Base-by-base conservation (phyloP, 1,140 invertebrate species). In the Polypedilum vanderplanki region DNA sequence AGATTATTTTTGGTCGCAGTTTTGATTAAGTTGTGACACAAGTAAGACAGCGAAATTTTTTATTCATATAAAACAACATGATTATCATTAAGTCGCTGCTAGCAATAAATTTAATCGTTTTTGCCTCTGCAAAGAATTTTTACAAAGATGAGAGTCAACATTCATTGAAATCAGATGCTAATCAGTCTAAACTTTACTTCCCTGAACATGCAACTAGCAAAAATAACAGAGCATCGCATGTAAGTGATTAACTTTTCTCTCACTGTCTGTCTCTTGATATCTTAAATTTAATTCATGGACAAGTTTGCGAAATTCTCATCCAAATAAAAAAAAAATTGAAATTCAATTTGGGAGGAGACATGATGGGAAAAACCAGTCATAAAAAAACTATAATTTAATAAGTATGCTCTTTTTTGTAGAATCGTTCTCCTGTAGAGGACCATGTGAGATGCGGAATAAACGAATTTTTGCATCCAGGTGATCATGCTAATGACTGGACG, bases 391-490 rank as follows among this genome's bases (percentile, higher is more conserved):
- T 15, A 15, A 15, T 57, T 57, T 12, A 15, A 57, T 15, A 33
- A 33, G 24, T 5, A 33, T 33, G 24, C 5, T 33, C 24, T 33
- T 33, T 57, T 17, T 79, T 77, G 77, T 78, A 88, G 87, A 83
- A 85, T 75, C 83, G 86, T 10, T 80, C 81, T 73, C 88, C 89
- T 12, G 78, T 90, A 7, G 86, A 82, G 74, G 81, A 85, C 41
- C 87, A 87, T 12, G 81, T 83, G 0, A 81, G 79, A 76, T 91
- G 89, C 79, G 83, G 85, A 10, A 81, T 85, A 73, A 87, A 89
- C 77, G 88, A 90, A 81, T 78, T 88, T 9, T 84, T 86, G 1
- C 90, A 90, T 79, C 87, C 88, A 0, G 87, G 88, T 1, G 85
- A 87, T 77, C 85, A 86, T 75, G 81, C 81, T 75, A 84, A 85